phyloP scores from a whole-genome alignment of 2,888 invertebrate species.

The Acrocyrtus sp. region DNA sequence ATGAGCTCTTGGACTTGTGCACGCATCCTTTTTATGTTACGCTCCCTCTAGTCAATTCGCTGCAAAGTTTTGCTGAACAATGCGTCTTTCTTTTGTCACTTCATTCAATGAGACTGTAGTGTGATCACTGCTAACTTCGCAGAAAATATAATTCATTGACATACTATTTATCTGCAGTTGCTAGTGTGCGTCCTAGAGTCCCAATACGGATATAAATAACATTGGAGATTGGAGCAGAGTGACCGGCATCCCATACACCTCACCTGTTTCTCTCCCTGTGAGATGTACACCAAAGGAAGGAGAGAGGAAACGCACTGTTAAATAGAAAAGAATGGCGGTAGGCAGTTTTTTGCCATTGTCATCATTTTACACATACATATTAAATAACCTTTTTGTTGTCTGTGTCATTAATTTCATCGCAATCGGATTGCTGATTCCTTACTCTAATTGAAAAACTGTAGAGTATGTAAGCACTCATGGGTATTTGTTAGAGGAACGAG shows the following conservation, averaged over 20 bases:
- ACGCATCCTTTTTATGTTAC: too few species aligned
- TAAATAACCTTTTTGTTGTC: background rate
- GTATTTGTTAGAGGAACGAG: too few species aligned
- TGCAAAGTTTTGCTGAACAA: too few species aligned
- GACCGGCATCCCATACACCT: background rate
- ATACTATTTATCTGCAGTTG: background rate
- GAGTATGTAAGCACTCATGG: too few species aligned
- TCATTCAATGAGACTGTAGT: background rate
- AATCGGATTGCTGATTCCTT: too few species aligned
- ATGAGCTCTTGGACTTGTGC: too few species aligned
- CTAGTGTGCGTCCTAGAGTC: too few species aligned
- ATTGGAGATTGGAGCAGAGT: background rate
- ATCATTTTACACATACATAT: background rate
- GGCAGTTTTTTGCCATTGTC: background rate
- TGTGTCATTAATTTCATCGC: background rate
- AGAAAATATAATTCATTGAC: background rate
- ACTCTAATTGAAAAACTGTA: too few species aligned
- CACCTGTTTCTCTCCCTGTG: background rate
- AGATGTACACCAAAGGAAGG: background rate
- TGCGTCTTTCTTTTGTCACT: background rate
- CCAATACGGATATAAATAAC: background rate
- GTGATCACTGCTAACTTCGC: background rate
- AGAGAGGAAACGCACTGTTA: background rate
- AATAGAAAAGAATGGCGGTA: background rate
- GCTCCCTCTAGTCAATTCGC: too few species aligned